Evolutionary conservation across 2,113 vertebrate genomes (phyloP).

Genomic region (Cochlearius cochlearius): DNA sequence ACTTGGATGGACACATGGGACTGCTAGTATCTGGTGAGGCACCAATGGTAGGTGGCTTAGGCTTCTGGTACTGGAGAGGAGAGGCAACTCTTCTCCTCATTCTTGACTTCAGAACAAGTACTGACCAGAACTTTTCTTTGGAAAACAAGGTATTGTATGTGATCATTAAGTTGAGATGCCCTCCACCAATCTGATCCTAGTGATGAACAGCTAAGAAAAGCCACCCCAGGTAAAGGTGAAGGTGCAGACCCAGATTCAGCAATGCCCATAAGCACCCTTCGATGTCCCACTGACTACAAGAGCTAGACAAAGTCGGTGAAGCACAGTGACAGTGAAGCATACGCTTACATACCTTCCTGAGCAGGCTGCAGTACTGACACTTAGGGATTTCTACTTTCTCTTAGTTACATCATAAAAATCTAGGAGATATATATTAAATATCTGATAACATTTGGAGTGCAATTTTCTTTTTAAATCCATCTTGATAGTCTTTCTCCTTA

Average conservation of each 20-base stretch:
- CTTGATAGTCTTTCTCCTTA: background rate
- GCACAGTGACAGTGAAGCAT: background rate
- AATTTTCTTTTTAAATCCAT: background rate
- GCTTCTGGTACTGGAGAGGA: background rate
- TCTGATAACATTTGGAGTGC: background rate
- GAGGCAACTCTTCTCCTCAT: background rate
- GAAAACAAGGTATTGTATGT: background rate
- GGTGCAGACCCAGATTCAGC: background rate
- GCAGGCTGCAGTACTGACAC: background rate
- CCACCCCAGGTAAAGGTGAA: background rate
- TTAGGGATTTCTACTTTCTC: background rate
- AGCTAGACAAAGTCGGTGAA: background rate
- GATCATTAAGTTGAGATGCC: background rate
- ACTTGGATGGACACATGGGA: background rate
- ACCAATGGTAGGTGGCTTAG: background rate
- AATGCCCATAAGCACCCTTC: background rate
- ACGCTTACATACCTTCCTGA: background rate
- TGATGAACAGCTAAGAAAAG: background rate
- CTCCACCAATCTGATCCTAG: background rate
- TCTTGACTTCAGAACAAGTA: background rate
- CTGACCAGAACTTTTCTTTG: background rate
- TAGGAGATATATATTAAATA: background rate
- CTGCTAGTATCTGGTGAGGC: background rate
- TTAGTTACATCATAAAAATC: background rate
- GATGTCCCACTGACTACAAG: background rate